Evolutionary conservation across 2,113 vertebrate genomes (phyloP).

Genomic region (Ondatra zibethicus): DNA sequence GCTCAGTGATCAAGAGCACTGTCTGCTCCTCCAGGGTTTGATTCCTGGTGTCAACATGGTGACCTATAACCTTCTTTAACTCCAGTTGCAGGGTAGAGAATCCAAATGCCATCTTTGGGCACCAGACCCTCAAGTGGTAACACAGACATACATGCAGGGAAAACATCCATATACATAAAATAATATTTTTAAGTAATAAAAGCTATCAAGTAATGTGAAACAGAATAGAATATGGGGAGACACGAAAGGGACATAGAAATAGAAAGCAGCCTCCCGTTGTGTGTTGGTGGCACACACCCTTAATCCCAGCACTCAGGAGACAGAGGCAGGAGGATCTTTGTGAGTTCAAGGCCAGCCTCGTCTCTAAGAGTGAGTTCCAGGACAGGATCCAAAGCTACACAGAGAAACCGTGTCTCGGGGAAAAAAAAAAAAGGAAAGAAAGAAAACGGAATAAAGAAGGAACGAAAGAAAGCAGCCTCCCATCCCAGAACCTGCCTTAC

Average conservation of each 20-base stretch:
- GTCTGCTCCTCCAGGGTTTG: background rate
- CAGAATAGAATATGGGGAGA: background rate
- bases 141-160: background rate
- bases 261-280: background rate
- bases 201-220: background rate
- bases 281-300: no score
- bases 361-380: no score
- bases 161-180: background rate
- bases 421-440: no score
- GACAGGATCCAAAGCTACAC: no score
- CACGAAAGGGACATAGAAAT: background rate
- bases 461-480: background rate
- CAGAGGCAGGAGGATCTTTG: no score
- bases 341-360: no score
- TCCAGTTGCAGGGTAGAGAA: background rate
- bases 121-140: no score
- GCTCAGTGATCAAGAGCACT: background rate
- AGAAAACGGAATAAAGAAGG: no score
- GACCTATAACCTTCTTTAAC: background rate
- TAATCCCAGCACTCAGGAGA: no score
- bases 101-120: background rate
- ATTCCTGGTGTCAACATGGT: background rate
- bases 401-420: no score
- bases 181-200: background rate
- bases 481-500: background rate